phyloP scores from a whole-genome alignment of 1,140 invertebrate genomes.

The Neodiprion lecontei region DNA sequence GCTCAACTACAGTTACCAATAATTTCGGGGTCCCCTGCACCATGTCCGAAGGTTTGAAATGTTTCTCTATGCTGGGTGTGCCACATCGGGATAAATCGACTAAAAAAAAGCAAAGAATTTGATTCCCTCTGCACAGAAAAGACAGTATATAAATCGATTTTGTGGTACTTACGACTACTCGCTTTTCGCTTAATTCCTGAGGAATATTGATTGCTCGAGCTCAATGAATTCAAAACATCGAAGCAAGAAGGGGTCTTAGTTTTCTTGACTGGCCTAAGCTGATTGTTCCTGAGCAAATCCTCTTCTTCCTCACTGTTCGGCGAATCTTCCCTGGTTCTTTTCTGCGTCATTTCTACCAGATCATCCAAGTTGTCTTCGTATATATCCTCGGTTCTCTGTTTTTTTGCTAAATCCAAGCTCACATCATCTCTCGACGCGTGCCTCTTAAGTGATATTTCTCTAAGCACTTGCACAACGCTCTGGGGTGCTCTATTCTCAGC shows the following conservation, averaged over 20 bases:
- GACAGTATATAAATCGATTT: background rate
- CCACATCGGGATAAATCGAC: slow-evolving; percentile 50
- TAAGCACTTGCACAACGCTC: slow-evolving; percentile 39
- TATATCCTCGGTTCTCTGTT: slow-evolving; percentile 50
- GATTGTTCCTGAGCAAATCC: slow-evolving; percentile 40
- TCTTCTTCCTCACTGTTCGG: slow-evolving; percentile 54
- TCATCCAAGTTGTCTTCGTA: slow-evolving; percentile 45
- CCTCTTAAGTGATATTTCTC: slow-evolving; percentile 53
- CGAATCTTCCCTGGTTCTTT: slow-evolving; percentile 53
- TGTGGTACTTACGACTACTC: slow-evolving; percentile 36
- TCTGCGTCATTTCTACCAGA: slow-evolving; percentile 55
- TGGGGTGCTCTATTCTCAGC: slow-evolving; percentile 24
- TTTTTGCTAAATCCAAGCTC: slow-evolving; percentile 47
- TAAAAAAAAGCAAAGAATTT: slow-evolving; percentile 24
- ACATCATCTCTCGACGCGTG: slow-evolving; percentile 56
- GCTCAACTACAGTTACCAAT: background rate
- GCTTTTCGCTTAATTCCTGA: slow-evolving; percentile 59
- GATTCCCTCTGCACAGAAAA: background rate
- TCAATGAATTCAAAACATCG: slow-evolving; percentile 56
- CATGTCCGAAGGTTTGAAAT: slow-evolving; percentile 52
- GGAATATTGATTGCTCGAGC: slow-evolving; percentile 49
- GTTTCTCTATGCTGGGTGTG: slow-evolving; percentile 53
- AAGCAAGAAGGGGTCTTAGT: slow-evolving; percentile 57
- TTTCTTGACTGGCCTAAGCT: slow-evolving; percentile 50
- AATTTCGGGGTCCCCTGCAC: slow-evolving; percentile 25